Base-by-base conservation (phyloP, 2,888 invertebrate species). In the Agonopterix subpropinquella region DNA sequence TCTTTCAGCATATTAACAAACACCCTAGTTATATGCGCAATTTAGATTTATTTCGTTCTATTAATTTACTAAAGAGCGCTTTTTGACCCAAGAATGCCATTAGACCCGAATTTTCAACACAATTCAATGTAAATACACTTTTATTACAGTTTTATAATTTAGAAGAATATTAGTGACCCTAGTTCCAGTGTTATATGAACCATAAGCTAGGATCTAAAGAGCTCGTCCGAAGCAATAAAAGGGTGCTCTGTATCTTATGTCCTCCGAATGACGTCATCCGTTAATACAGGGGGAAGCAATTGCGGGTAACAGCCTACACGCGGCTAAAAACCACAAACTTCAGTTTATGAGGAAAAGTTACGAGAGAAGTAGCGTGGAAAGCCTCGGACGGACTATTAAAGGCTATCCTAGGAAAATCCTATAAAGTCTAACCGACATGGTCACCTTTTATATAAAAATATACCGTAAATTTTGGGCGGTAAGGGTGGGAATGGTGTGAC, bases 261-360 rank as follows among this genome's bases (percentile, higher is more conserved):
- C 39, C 18, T 8, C 11, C 13, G 28, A 35, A 41, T 47, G 47
- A 47, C 47, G 47, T 47, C 47, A 42, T 13, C 36, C 47, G 13
- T 37, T 39, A 35, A 15, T 41, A 45, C 36, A 41, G 41, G 47
- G 48, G 52, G 47, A 41, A 44, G 49, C 52, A 42, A 50, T 52
- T 49, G 54, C 54, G 53, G 49, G 42, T 42, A 42, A 42, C 42
- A 42, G 58, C 59, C 60, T 59, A 61, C 63, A 65, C 61, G 62
- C 62, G 56, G 70, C 37, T 43, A 11, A 65, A 66, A 67, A 67
- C 69, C 73, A 65, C 69, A 65, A 72, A 73, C 65, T 65, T 59
- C 59, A 68, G 70, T 81, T 84, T 82, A 83, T 71, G 83, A 81
- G 73, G 62, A 62, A 65, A 73, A 75, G 78, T 79, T 77, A 78